Percentiles rank a stretch among this genome's conserved stretches.
Evolutionary conservation across 2,113 vertebrate species (phyloP).

Genomic region (Micromys minutus): DNA sequence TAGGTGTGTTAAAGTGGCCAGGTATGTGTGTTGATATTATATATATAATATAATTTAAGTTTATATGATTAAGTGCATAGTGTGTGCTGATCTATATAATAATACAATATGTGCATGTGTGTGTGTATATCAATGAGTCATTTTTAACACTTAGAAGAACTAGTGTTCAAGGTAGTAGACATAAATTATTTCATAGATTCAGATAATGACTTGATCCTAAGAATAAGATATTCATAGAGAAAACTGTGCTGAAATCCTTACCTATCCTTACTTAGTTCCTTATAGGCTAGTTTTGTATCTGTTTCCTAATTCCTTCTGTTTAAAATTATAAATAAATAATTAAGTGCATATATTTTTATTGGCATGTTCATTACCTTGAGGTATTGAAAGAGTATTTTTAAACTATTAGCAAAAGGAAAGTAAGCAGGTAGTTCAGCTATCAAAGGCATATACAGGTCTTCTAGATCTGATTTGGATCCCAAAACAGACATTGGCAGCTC

Average conservation of each 20-base stretch:
- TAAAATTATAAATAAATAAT: conserved; percentile 42
- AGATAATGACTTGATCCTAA: background rate
- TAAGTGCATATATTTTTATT: conserved; percentile 10
- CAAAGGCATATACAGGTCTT: too few species aligned
- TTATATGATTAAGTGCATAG: too few species aligned
- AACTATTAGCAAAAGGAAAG: conserved; percentile 67
- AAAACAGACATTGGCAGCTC: accelerated
- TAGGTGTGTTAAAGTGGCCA: background rate
- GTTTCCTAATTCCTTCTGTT: conserved; percentile 40
- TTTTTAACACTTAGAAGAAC: too few species aligned
- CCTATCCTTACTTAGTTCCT: background rate
- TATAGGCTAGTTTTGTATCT: background rate
- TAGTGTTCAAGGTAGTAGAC: background rate
- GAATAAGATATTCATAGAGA: background rate
- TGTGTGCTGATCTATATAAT: background rate
- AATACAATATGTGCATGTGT: too few species aligned
- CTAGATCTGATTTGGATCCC: background rate
- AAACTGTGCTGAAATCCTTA: background rate
- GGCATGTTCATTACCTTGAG: background rate
- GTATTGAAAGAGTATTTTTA: conserved; percentile 60
- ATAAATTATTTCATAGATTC: too few species aligned
- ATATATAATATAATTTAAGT: too few species aligned
- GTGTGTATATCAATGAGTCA: background rate
- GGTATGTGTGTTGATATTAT: background rate
- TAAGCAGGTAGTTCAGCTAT: background rate